phyloP scores from a whole-genome alignment of 2,888 invertebrate species.

The Philaethria dido region DNA sequence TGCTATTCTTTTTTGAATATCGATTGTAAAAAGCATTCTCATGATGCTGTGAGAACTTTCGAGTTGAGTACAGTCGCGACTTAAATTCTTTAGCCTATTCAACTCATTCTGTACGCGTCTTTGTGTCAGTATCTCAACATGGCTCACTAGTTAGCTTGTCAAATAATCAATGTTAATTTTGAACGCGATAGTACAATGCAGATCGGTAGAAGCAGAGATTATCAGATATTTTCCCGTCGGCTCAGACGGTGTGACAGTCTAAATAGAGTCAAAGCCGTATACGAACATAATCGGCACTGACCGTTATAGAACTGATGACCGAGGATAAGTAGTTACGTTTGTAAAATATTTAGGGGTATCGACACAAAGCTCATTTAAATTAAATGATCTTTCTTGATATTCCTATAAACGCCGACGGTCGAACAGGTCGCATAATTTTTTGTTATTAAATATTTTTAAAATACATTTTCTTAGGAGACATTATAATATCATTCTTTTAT shows the following conservation, averaged over 20 bases:
- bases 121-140: constrained; percentile 61
- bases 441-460: constrained; percentile 17
- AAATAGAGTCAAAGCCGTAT: constrained; percentile 55
- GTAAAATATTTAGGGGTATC: constrained; percentile 9
- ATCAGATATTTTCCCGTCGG: constrained; percentile 52
- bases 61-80: constrained; percentile 64
- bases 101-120: constrained; percentile 55
- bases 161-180: constrained; percentile 53
- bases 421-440: background rate
- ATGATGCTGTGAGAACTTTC: constrained; percentile 79
- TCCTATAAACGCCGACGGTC: constrained; percentile 12
- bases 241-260: constrained; percentile 52
- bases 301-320: constrained; percentile 48
- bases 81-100: constrained; percentile 72
- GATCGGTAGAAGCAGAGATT: constrained; percentile 56
- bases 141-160: constrained; percentile 52
- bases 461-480: constrained; percentile 10
- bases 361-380: background rate
- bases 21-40: constrained; percentile 82
- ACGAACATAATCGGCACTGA: constrained; percentile 53
- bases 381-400: constrained; percentile 12
- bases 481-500: constrained; percentile 16
- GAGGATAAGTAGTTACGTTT: constrained; percentile 38
- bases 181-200: constrained; percentile 55
- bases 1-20: constrained; percentile 81